These are phyloP conservation scores for Spatulosminthurus flaviceps DNA, from an alignment of 2,888 invertebrate genomes.

Conservation along the genomic window DNA sequence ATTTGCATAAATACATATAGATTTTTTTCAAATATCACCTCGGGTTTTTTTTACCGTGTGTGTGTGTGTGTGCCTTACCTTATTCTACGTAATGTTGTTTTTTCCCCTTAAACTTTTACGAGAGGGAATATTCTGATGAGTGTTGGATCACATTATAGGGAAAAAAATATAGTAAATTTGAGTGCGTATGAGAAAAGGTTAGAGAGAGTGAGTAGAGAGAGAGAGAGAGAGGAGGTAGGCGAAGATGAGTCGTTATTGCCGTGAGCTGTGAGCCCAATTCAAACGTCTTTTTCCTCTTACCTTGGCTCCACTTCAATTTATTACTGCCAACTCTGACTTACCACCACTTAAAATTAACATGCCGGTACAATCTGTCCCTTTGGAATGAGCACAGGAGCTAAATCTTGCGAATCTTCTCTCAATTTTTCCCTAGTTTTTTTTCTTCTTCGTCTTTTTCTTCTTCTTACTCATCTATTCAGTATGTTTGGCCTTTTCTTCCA, in stretches of 20 bases:
- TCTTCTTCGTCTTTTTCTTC: conserved; percentile 31
- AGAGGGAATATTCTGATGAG: neutral
- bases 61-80: too few relatives aligned
- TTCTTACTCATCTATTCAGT: neutral
- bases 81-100: too few relatives aligned
- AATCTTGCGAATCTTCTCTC: conserved; percentile 14
- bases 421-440: neutral
- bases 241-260: conserved; percentile 40
- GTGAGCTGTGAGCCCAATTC: conserved; percentile 50
- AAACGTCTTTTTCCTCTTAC: conserved; percentile 48
- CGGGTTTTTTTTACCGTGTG: too few relatives aligned
- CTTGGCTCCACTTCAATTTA: conserved; percentile 55
- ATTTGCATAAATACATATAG: too few relatives aligned
- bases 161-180: too few relatives aligned
- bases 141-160: conserved; percentile 1
- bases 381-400: neutral
- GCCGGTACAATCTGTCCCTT: neutral
- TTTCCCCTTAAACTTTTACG: too few relatives aligned
- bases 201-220: too few relatives aligned
- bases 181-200: neutral
- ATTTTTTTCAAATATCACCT: too few relatives aligned
- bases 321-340: conserved; percentile 51
- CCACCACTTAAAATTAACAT: conserved; percentile 27
- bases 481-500: too few relatives aligned
- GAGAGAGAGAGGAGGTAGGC: conserved; percentile 21